Base-by-base conservation (phyloP, 2,888 invertebrate species). In the Adelognathus sp. region DNA sequence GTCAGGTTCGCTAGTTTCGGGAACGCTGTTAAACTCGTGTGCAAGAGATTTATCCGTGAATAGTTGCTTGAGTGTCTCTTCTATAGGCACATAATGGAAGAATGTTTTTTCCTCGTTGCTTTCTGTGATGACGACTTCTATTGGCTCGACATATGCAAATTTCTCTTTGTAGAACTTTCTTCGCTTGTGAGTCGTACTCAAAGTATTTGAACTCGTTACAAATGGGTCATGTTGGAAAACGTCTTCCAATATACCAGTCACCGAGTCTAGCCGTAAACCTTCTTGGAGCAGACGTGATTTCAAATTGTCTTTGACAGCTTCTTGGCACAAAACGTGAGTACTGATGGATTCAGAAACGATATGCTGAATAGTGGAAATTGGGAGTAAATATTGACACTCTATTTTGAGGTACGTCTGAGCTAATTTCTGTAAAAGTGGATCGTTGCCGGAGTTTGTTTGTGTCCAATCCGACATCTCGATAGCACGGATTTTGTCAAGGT, bases 341-440 rank as follows among this genome's bases (percentile, higher is more conserved):
- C 76, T 83, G 18, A 29, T 52, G 11, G 81, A 50, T 79, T 79
- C 76, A 9, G 56, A 14, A n/a, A 77, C 46, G 21, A 85, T 81
- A 18, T 82, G 54, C 39, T 86, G 78, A 9, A 85, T 60, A 16
- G 80, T 82, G 14, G 71, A 69, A n/a, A 71, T 71, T 39, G 84
- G 84, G n/a, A 84, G 11, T 11, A 74, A 50, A 56, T 76, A 73
- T 27, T 84, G 44, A 39, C 71, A 46, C 81, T 84, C 82, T 39
- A 84, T 76, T 80, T 84, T 84, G 18, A 84, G 70, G 63, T 76
- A 82, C 63, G 81, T 79, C 58, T 77, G 63, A 54, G 66, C 79
- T 29, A 80, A 0, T 14, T 71, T 78, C 7, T 29, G 1, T 21
- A 76, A 7, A 72, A 72, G 70, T 52, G 75, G 56, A 54, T 76